Conservation (phyloP, 2,888 invertebrate genomes). For the Standfussiana lucernea region DNA sequence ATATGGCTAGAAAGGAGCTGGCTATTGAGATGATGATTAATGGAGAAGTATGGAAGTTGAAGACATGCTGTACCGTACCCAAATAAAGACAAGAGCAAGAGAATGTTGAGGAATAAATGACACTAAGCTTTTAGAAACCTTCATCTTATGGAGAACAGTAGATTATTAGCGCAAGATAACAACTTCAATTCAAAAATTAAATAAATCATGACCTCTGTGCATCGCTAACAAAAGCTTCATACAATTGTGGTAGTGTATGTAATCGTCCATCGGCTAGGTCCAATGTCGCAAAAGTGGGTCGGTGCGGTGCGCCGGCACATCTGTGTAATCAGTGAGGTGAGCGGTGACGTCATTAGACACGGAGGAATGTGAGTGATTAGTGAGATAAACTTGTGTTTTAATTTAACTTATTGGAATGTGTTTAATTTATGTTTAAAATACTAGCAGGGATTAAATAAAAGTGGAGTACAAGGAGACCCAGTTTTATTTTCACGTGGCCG, state of each 20-base stretch:
- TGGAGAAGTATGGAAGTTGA: neutral
- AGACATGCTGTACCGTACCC: neutral
- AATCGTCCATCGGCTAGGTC: slow-evolving; percentile 52
- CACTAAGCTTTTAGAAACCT: neutral
- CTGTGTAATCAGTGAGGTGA: slow-evolving; percentile 68
- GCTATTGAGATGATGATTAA: neutral
- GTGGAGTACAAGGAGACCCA: neutral
- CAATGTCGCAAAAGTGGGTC: slow-evolving; percentile 70
- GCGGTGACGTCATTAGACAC: slow-evolving; percentile 60
- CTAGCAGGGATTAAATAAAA: neutral
- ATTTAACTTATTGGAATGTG: neutral
- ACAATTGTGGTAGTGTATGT: slow-evolving; percentile 37
- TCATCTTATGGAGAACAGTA: neutral
- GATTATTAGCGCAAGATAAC: neutral
- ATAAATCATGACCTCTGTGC: slow-evolving; percentile 28
- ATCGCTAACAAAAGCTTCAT: slow-evolving; percentile 34
- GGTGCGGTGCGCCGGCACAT: slow-evolving; percentile 60
- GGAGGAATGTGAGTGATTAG: slow-evolving; percentile 44
- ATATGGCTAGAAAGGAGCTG: neutral
- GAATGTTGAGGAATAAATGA: neutral
- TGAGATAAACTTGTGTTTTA: slow-evolving; percentile 27
- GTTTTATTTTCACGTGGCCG: neutral
- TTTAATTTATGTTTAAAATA: neutral
- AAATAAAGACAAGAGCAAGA: neutral
- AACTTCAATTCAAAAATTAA: neutral